These are phyloP conservation scores for Himalopsyche phryganea DNA, from an alignment of 1,140 invertebrate genomes.

Conservation along the genomic window DNA sequence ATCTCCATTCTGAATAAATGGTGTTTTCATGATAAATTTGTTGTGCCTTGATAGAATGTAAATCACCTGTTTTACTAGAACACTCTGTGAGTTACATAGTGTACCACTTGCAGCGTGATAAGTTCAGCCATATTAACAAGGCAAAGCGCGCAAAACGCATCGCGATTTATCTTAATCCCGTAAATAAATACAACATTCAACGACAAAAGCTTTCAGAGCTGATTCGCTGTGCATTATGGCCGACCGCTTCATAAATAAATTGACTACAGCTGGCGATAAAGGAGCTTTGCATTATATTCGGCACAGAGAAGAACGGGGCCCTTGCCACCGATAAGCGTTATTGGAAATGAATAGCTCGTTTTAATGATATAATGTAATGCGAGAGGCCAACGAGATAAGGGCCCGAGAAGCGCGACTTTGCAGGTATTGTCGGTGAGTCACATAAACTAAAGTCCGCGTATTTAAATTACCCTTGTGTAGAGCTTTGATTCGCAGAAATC, in stretches of 20 bases:
- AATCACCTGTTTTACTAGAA: too few relatives aligned
- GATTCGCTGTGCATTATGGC: conserved; percentile 1
- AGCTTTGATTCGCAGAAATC: too few relatives aligned
- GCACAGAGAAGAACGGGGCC: too few relatives aligned
- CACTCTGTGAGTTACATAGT: too few relatives aligned
- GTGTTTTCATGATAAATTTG: too few relatives aligned
- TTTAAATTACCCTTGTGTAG: too few relatives aligned
- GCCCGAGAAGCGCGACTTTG: neutral
- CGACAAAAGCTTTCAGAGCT: neutral
- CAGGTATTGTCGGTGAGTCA: neutral
- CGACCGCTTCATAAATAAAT: neutral
- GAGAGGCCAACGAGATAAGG: neutral
- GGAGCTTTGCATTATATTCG: neutral
- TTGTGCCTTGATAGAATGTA: too few relatives aligned
- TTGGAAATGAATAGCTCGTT: conserved; percentile 1
- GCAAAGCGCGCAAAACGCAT: neutral
- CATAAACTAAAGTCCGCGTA: neutral
- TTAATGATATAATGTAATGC: conserved; percentile 5
- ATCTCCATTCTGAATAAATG: too few relatives aligned
- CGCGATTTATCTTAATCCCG: conserved; percentile 4
- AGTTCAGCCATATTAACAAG: neutral
- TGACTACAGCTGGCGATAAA: neutral
- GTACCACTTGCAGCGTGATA: neutral
- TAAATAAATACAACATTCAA: neutral
- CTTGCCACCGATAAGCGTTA: conserved; percentile 1